These are phyloP conservation scores for Fistularia tabacaria DNA, from an alignment of 2,797 vertebrate genomes.

Conservation along the genomic window DNA sequence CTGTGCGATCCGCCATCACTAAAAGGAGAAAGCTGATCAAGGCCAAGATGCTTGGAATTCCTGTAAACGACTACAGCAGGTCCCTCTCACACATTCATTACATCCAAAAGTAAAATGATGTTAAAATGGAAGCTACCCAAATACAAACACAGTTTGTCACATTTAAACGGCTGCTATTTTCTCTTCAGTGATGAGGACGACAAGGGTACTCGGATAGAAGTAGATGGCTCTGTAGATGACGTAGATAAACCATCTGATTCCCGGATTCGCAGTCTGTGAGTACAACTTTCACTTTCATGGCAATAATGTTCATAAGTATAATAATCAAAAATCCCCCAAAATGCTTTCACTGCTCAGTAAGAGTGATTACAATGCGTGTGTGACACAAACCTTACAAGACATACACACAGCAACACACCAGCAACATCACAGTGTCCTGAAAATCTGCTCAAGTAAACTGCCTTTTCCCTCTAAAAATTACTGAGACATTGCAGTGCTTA, in stretches of 20 bases:
- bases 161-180: background rate
- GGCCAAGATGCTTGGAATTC: constrained; percentile 92
- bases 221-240: constrained; percentile 59
- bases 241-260: constrained; percentile 79
- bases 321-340: too few relatives aligned
- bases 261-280: constrained; percentile 89
- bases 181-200: constrained; percentile 82
- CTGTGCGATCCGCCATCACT: constrained; percentile 83
- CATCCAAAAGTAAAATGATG: background rate
- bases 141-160: background rate
- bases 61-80: constrained; percentile 82
- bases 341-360: too few relatives aligned
- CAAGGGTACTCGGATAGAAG: constrained; percentile 69
- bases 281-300: constrained; percentile 28
- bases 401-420: too few relatives aligned
- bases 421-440: too few relatives aligned
- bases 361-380: too few relatives aligned
- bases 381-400: too few relatives aligned
- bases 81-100: constrained; percentile 35
- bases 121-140: background rate
- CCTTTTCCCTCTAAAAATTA: too few relatives aligned
- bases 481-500: too few relatives aligned
- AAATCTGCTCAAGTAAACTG: too few relatives aligned
- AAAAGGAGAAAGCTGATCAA: constrained; percentile 89
- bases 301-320: background rate